Percentiles rank a stretch among this genome's conserved stretches.
phyloP scores from a whole-genome alignment of 1,140 invertebrate species.

The Leptopilina boulardi region DNA sequence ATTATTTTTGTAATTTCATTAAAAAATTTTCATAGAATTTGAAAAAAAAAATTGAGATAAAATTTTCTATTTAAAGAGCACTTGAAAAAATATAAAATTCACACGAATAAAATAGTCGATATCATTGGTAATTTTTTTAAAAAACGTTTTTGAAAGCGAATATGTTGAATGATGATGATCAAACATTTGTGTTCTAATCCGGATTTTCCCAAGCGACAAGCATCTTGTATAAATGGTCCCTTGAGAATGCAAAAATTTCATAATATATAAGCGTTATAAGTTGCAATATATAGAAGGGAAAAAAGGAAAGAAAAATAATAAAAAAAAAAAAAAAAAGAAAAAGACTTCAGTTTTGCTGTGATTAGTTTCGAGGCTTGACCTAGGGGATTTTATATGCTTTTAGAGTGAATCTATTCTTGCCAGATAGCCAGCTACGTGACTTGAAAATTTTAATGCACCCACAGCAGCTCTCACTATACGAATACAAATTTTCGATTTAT shows the following conservation, averaged over 20 bases:
- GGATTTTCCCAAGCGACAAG: conserved; percentile 21
- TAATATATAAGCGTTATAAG: conserved; percentile 5
- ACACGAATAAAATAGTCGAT: too few relatives aligned
- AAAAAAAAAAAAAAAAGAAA: not conserved
- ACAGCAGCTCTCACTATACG: not conserved
- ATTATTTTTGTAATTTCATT: too few relatives aligned
- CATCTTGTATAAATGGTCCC: not conserved
- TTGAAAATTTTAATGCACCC: conserved; percentile 22
- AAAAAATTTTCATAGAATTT: too few relatives aligned
- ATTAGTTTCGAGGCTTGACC: conserved; percentile 23
- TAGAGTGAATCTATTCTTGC: conserved; percentile 18
- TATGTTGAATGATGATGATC: not conserved
- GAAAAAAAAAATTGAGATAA: too few relatives aligned
- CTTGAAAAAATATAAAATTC: too few relatives aligned
- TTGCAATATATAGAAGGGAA: too few relatives aligned
- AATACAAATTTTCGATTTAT: conserved; percentile 13
- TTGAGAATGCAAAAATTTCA: conserved; percentile 16
- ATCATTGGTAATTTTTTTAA: too few relatives aligned
- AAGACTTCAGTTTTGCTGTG: conserved; percentile 5
- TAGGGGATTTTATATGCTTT: conserved; percentile 28
- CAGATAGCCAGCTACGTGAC: conserved; percentile 25
- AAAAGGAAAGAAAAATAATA: not conserved
- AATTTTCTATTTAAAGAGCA: too few relatives aligned
- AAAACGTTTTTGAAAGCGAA: not conserved
- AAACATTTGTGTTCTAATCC: conserved; percentile 6